Conservation (phyloP, 23 tunicate species). For the Phallusia fumigata region DNA sequence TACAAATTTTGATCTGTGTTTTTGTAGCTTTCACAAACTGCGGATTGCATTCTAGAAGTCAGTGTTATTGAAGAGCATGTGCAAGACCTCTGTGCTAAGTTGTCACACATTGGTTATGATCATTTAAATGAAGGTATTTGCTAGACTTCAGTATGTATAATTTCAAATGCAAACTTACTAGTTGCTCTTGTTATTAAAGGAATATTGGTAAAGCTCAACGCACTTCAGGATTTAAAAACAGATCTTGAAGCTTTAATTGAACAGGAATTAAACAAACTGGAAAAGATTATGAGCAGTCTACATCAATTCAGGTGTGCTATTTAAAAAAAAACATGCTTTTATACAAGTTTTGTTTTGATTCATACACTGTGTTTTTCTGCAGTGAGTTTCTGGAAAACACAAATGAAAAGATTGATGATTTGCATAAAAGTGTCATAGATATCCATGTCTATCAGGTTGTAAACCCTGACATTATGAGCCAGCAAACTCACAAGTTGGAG, state of each 20-base stretch:
- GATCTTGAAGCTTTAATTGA: not conserved
- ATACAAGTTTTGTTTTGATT: not conserved
- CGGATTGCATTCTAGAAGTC: not conserved
- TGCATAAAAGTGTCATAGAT: not conserved
- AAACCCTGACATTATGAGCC: not conserved
- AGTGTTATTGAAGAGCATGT: not conserved
- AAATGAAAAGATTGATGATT: not conserved
- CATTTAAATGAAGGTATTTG: not conserved
- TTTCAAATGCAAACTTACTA: not conserved
- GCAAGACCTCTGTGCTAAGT: not conserved
- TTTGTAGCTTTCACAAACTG: not conserved
- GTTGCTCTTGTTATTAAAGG: not conserved
- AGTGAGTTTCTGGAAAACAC: not conserved
- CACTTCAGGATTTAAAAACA: not conserved
- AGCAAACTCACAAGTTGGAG: not conserved
- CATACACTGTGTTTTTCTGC: not conserved
- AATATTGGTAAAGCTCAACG: not conserved
- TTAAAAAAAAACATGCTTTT: not conserved
- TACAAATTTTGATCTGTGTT: too few relatives aligned
- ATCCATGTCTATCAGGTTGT: not conserved
- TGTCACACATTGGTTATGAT: not conserved
- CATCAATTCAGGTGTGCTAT: not conserved
- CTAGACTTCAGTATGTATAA: not conserved
- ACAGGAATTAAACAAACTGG: slow-evolving; percentile 28
- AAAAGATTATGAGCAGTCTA: slow-evolving; percentile 10